phyloP scores from a whole-genome alignment of 2,888 invertebrate genomes.

The Clusia tigrina region DNA sequence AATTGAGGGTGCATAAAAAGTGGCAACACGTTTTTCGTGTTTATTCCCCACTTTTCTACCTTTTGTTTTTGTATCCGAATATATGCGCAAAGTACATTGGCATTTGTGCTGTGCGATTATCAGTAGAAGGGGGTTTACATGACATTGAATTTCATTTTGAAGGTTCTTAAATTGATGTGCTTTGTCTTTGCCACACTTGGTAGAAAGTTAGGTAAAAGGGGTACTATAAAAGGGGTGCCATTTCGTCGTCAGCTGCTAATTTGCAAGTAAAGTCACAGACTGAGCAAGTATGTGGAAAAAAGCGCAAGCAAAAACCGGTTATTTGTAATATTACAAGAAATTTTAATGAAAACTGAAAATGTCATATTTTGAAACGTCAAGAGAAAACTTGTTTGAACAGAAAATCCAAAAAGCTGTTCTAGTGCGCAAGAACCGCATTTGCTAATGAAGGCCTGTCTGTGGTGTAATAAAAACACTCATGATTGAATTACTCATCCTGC shows the following conservation, averaged over 20 bases:
- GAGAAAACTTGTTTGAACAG: too few relatives aligned
- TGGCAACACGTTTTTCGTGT: conserved; percentile 10
- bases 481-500: too few relatives aligned
- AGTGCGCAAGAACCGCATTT: too few relatives aligned
- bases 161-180: conserved; percentile 32
- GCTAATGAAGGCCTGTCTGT: too few relatives aligned
- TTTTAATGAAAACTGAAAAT: too few relatives aligned
- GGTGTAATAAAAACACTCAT: too few relatives aligned
- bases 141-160: conserved; percentile 44
- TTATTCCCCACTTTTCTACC: too few relatives aligned
- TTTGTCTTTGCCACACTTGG: neutral
- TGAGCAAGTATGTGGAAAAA: too few relatives aligned
- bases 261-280: too few relatives aligned
- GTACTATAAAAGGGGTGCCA: neutral
- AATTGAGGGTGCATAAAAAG: neutral
- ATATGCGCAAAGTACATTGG: conserved; percentile 22
- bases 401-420: too few relatives aligned
- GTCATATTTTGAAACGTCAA: too few relatives aligned
- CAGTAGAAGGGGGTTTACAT: conserved; percentile 28
- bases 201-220: neutral
- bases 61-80: conserved; percentile 39
- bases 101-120: conserved; percentile 14
- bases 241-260: neutral
- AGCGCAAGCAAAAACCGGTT: neutral
- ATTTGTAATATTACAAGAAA: too few relatives aligned